Base-by-base conservation (phyloP, 2,797 vertebrate genomes). In the Clamator glandarius region DNA sequence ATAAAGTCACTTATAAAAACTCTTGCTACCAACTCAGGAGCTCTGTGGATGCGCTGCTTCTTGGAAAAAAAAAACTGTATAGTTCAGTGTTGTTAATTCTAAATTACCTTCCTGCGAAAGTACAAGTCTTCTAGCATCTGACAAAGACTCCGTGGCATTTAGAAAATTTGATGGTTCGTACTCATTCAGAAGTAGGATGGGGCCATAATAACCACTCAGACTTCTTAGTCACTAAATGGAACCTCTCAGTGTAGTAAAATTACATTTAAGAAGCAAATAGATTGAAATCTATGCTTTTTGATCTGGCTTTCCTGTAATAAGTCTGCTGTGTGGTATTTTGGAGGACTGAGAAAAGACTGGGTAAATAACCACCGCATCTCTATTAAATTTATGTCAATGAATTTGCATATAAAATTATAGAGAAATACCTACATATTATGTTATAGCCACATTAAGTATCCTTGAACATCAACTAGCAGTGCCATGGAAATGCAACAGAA, bases 391-490 rank as follows among this genome's bases (percentile, higher is more conserved):
- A 88, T 57, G 44, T 36, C 18, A 73, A 68, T 12, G 13, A 46
- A 86, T 92, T 91, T 89, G 73, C 87, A 87, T 78, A 67, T 29
- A 29, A 87, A 95, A 91, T 44, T 72, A 33, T 5, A 80, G 13
- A 95, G 12, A 73, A 86, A 81, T 78, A 92, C 39, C 73, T 90
- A 51, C 20, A 39, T 87, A 77, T 89, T 67, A 72, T 0, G 1
- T 52, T 79, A 89, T 11, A 67, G 78, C 29, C 50, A 59, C 44
- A 76, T 48, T 42, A 89, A 80, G 50, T 51, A 78, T 62, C 83
- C 76, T 87, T 62, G 55, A 84, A 75, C 42, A 66, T 84, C 70
- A 83, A 57, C 44, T 50, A 88, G 52, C 36, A 86, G 21, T 16
- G 48, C 85, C 78, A 78, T 8, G 61, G 59, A 92, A 95, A 93